Evolutionary conservation across 1,140 invertebrate species (phyloP).

Genomic region (Ganaspis sp.): DNA sequence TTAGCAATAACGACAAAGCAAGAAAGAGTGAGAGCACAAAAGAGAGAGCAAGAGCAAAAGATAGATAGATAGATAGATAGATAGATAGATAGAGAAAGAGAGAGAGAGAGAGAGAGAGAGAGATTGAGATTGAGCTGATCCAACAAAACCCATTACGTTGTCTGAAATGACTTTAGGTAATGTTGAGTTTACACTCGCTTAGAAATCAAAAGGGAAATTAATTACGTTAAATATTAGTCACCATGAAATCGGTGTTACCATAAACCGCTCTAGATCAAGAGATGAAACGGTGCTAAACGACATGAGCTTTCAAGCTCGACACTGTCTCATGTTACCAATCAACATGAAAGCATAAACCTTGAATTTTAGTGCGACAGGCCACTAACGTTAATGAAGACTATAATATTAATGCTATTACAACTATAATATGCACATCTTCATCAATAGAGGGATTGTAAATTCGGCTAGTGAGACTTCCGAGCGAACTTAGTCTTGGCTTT

Average conservation of each 20-base stretch:
- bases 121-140: too few species aligned
- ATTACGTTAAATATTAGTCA: not conserved
- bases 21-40: too few species aligned
- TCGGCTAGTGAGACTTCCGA: conserved; percentile 22
- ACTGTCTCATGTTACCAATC: conserved; percentile 7
- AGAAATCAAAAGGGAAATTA: conserved; percentile 20
- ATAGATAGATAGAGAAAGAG: too few species aligned
- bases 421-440: not conserved
- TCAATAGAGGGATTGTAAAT: conserved; percentile 12
- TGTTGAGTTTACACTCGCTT: not conserved
- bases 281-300: not conserved
- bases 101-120: too few species aligned
- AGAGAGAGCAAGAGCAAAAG: too few species aligned
- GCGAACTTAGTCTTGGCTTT: conserved; percentile 35
- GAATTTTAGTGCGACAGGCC: not conserved
- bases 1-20: too few species aligned
- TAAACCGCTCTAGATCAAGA: conserved; percentile 18
- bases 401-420: conserved; percentile 17
- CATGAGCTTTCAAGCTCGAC: conserved; percentile 10
- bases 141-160: too few species aligned
- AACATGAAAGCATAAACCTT: conserved; percentile 8
- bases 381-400: conserved; percentile 1
- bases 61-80: too few species aligned
- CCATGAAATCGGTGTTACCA: not conserved
- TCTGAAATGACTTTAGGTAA: not conserved